phyloP scores from a whole-genome alignment of 2,113 vertebrate genomes.

The Patagioenas fasciata region DNA sequence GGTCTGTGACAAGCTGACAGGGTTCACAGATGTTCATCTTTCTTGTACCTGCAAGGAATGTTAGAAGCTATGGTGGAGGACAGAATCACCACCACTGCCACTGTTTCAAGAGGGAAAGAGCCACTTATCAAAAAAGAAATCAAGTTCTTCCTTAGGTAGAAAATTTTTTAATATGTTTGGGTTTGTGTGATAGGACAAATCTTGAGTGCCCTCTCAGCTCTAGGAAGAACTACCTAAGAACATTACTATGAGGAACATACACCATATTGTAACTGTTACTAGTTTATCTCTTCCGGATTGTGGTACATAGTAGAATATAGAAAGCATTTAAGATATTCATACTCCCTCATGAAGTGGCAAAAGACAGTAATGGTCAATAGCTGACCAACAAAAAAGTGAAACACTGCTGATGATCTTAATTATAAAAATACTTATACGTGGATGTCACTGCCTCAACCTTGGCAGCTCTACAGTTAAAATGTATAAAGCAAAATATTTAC shows the following conservation, averaged over 20 bases:
- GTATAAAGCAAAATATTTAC: not conserved
- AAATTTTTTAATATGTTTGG: rapidly evolving
- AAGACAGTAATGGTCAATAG: not conserved
- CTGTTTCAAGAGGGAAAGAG: not conserved
- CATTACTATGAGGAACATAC: not conserved
- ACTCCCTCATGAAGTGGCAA: not conserved
- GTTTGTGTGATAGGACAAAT: not conserved
- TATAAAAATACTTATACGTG: not conserved
- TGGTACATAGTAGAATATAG: not conserved
- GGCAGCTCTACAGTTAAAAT: not conserved
- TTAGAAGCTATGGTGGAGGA: not conserved
- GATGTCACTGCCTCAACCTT: not conserved
- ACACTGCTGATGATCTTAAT: not conserved
- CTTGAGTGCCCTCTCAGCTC: not conserved
- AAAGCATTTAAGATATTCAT: not conserved
- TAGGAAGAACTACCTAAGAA: not conserved
- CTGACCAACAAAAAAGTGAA: not conserved
- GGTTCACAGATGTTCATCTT: not conserved
- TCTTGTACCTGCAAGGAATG: not conserved
- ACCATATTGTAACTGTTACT: not conserved
- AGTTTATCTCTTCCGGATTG: not conserved
- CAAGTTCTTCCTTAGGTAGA: not conserved
- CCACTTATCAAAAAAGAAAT: rapidly evolving
- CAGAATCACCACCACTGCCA: not conserved
- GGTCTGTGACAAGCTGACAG: not conserved